Evolutionary conservation across 1,140 invertebrate genomes (phyloP).

Genomic region (Tetraneura akinire): DNA sequence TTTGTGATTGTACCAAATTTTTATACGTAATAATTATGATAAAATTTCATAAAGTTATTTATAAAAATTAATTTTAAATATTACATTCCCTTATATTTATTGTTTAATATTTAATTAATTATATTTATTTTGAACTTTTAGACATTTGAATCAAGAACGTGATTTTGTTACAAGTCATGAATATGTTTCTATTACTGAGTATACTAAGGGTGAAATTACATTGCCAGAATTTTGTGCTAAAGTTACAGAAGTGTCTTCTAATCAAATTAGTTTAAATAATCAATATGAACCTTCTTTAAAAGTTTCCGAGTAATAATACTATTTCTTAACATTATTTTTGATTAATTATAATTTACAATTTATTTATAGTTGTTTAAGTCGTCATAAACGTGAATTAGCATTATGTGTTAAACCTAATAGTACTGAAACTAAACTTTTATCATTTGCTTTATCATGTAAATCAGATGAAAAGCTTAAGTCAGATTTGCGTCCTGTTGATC

Average conservation of each 20-base stretch:
- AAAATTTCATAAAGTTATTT: too few species aligned
- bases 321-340: not conserved
- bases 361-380: conserved; percentile 43
- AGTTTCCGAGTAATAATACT: conserved; percentile 29
- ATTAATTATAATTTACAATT: not conserved
- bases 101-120: too few species aligned
- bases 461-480: not conserved
- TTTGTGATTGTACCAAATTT: too few species aligned
- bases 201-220: conserved; percentile 38
- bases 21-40: too few species aligned
- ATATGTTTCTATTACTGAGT: conserved; percentile 49
- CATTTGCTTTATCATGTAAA: conserved; percentile 52
- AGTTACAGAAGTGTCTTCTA: conserved; percentile 11
- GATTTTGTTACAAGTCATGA: conserved; percentile 50
- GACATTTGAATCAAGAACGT: conserved; percentile 51
- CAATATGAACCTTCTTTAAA: conserved; percentile 12
- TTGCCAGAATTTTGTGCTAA: conserved; percentile 50
- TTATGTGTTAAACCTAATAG: conserved; percentile 53
- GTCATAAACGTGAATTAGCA: conserved; percentile 53
- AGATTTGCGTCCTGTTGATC: conserved; percentile 26
- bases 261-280: not conserved
- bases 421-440: conserved; percentile 53
- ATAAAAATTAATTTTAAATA: too few species aligned
- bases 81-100: too few species aligned
- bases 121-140: conserved; percentile 49